Evolutionary conservation across 2,888 invertebrate genomes (phyloP).

Genomic region (Epistrophe eligans): DNA sequence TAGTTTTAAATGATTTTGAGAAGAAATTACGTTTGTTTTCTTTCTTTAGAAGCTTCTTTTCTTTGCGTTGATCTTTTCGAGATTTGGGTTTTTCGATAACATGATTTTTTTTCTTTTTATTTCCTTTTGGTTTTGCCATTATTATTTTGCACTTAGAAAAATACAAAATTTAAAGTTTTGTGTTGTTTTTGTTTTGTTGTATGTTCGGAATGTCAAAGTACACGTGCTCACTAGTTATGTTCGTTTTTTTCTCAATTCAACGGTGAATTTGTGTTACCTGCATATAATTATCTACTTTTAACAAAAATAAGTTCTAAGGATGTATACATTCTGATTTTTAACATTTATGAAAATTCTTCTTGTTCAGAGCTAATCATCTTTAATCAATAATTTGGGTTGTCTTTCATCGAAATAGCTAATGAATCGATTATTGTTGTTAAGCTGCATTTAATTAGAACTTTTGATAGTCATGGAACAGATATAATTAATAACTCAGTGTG

Average conservation of each 20-base stretch:
- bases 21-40: slow-evolving; percentile 82
- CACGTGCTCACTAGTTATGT: slow-evolving; percentile 32
- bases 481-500: no score
- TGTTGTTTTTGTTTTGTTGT: slow-evolving; percentile 18
- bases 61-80: slow-evolving; percentile 90
- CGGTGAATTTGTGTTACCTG: no score
- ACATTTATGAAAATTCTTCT: no score
- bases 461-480: no score
- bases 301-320: no score
- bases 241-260: neutral
- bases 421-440: no score
- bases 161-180: neutral
- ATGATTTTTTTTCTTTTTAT: slow-evolving; percentile 63
- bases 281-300: no score
- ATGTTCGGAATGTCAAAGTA: slow-evolving; percentile 11
- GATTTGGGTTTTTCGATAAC: slow-evolving; percentile 80
- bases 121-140: slow-evolving; percentile 72
- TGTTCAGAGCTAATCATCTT: no score
- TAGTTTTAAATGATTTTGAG: slow-evolving; percentile 76
- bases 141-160: neutral
- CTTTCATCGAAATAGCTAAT: no score
- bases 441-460: no score
- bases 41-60: slow-evolving; percentile 89
- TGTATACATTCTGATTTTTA: no score
- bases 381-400: no score